Conservation (phyloP, 2,888 invertebrate species). For the Lasioglossum figueresi region DNA sequence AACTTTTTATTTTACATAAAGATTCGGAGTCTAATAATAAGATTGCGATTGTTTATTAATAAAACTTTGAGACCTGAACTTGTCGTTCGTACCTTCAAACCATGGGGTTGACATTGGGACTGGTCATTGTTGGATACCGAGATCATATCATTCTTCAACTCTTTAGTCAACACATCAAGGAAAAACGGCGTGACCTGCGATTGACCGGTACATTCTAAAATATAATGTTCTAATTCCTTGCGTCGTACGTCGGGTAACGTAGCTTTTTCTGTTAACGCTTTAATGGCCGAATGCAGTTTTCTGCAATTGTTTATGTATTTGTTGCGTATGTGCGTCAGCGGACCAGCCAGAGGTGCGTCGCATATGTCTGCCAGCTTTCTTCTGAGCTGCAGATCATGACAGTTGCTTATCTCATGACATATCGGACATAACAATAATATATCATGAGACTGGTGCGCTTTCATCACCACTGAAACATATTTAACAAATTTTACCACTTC, state of each 20-base stretch:
- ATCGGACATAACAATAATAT: constrained; percentile 89
- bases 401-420: constrained; percentile 90
- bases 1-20: too few species aligned
- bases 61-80: not conserved
- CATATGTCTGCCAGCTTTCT: constrained; percentile 86
- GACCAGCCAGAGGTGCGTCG: constrained; percentile 87
- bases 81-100: constrained; percentile 72
- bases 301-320: constrained; percentile 82
- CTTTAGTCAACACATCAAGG: constrained; percentile 72
- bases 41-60: not conserved
- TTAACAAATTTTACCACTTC: not conserved
- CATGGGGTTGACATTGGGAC: constrained; percentile 75
- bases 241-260: constrained; percentile 74
- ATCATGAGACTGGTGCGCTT: constrained; percentile 93
- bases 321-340: constrained; percentile 70
- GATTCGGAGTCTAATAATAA: not conserved
- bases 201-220: constrained; percentile 73
- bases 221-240: constrained; percentile 75
- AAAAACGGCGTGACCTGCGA: constrained; percentile 70
- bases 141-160: constrained; percentile 64
- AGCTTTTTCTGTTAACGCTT: constrained; percentile 84
- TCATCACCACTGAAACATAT: constrained; percentile 87
- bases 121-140: constrained; percentile 46
- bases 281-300: constrained; percentile 86
- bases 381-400: constrained; percentile 87